Base-by-base conservation (phyloP, 2,113 vertebrate genomes). In the Pomatorhinus ruficollis region DNA sequence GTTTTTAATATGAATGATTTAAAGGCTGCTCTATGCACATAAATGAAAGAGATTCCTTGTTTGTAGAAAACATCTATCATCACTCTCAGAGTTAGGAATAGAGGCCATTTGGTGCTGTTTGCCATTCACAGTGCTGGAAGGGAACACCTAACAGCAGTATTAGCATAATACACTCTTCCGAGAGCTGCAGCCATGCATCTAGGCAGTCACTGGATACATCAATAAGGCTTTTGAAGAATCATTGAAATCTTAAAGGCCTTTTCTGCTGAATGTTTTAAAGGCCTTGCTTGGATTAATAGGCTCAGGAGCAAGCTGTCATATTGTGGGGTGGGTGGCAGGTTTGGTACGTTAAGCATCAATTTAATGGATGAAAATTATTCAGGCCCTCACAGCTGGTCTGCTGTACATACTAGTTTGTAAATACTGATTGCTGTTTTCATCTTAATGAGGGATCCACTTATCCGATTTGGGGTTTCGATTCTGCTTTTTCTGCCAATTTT, bases 401-500 rank as follows among this genome's bases (percentile, higher is more conserved):
- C 85, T 90, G 69, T 75, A 79, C 35, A 42, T 31, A 22, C 56
- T 85, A 24, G 60, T 85, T 87, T 83, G 70, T 70, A 87, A 64
- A 82, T 93, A 74, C 47, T 74, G 60, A 91, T 84, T 84, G 64
- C 90, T 65, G 45, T 87, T 91, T 93, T 91, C 78, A 45, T 84
- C 82, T 42, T 87, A 90, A 92, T 50, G 78, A 91, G 78, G n/a
- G 50, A 94, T 77, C 71, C 30, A 37, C 72, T 87, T 93, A 69
- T 1, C 57, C 0, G 12, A 89, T 94, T 94, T 93, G 82, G 17
- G 37, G 23, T 35, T 93, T 91, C 78, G 7, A 14, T 75, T 95
- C 87, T 91, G 59, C 20, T 80, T 90, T 91, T 93, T 80, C 49
- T 94, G 76, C 57, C 63, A 63, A 25, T 86, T 93, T 95, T 76